Conservation (phyloP, 2,113 vertebrate genomes). For the Trochalopteron elliotii region DNA sequence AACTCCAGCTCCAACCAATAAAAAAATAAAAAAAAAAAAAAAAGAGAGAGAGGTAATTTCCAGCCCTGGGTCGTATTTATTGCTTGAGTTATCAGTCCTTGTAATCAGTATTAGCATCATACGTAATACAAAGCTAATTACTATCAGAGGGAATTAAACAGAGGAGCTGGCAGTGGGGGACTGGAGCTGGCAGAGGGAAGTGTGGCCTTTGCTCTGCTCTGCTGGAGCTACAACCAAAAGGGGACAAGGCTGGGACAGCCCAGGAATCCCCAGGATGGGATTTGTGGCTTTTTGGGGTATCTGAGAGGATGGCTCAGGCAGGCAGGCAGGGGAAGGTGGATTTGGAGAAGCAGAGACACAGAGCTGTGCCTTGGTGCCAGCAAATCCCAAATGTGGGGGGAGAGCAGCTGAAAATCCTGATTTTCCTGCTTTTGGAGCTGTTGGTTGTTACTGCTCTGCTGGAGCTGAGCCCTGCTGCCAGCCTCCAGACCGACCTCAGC, state of each 20-base stretch:
- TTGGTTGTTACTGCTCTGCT: not conserved
- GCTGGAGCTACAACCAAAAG: rapidly evolving
- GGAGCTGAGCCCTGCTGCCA: not conserved
- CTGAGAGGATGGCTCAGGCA: not conserved
- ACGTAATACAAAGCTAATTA: conserved; percentile 60
- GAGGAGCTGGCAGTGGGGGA: not conserved
- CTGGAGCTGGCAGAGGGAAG: not conserved
- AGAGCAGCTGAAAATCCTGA: not conserved
- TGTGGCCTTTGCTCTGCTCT: not conserved
- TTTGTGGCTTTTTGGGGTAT: not conserved
- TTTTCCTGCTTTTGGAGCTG: not conserved
- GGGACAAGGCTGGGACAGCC: not conserved
- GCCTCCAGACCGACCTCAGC: rapidly evolving
- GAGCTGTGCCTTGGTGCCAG: not conserved
- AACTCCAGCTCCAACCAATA: conserved; percentile 11
- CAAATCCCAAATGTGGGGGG: rapidly evolving
- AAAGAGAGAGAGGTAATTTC: conserved; percentile 33
- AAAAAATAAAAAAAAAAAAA: not conserved
- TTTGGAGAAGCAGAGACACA: not conserved
- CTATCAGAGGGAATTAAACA: conserved; percentile 20
- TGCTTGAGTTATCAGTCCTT: conserved; percentile 54
- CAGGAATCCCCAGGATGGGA: too few relatives aligned
- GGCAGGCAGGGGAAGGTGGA: not conserved
- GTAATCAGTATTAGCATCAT: conserved; percentile 65
- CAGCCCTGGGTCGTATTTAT: conserved; percentile 58